Evolutionary conservation across 2,113 vertebrate genomes (phyloP).

Genomic region (Cyprinodon variegatus): DNA sequence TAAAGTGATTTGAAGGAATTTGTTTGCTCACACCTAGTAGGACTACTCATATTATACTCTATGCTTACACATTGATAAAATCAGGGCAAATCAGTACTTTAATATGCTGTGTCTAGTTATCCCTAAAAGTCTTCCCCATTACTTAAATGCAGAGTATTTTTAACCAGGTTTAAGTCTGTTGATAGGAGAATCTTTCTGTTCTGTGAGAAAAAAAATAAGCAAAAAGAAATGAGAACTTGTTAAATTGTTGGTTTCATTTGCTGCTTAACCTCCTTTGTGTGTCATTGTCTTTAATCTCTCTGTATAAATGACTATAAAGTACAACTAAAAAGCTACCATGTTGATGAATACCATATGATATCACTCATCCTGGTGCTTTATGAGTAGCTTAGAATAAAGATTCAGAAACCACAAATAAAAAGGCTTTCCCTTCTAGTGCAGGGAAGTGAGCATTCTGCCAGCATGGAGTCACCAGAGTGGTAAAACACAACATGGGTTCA

Average conservation of each 20-base stretch:
- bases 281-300: constrained; percentile 60
- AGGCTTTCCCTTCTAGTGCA: constrained; percentile 45
- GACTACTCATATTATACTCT: not conserved
- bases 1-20: not conserved
- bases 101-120: not conserved
- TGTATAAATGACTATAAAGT: constrained; percentile 55
- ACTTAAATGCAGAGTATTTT: not conserved
- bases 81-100: not conserved
- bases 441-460: constrained; percentile 53
- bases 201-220: not conserved
- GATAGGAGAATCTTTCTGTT: not conserved
- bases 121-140: not conserved
- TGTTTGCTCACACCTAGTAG: not conserved
- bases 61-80: not conserved
- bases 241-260: constrained; percentile 22
- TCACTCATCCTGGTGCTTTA: constrained; percentile 68
- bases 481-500: constrained; percentile 63
- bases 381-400: constrained; percentile 65
- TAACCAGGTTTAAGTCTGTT: not conserved
- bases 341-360: constrained; percentile 69
- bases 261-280: constrained; percentile 47
- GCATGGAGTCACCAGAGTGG: constrained; percentile 60
- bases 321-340: constrained; percentile 56
- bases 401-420: constrained; percentile 71
- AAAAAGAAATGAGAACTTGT: constrained; percentile 22